phyloP scores from a whole-genome alignment of 2,797 vertebrate genomes.

The Chrysolophus pictus region DNA sequence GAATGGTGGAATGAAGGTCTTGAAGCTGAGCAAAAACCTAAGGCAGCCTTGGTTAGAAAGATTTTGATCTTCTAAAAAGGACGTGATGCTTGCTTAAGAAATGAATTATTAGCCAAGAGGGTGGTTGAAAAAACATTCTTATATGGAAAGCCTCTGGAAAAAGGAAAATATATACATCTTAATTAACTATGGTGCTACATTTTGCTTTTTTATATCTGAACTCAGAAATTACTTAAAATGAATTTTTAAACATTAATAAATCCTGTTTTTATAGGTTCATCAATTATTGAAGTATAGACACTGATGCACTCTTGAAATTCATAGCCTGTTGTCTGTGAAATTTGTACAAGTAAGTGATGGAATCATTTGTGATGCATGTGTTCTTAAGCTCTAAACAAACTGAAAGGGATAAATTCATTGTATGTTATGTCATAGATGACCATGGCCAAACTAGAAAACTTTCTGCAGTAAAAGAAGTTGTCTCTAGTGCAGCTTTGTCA shows the following conservation, averaged over 20 bases:
- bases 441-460: background rate
- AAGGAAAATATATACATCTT: rapidly evolving
- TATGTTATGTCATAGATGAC: background rate
- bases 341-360: background rate
- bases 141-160: rapidly evolving
- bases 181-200: background rate
- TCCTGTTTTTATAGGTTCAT: background rate
- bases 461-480: background rate
- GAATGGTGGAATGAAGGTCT: background rate
- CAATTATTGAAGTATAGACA: background rate
- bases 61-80: background rate
- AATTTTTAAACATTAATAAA: background rate
- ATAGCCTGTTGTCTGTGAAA: background rate
- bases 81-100: background rate
- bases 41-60: background rate
- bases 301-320: background rate
- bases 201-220: background rate
- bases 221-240: background rate
- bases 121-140: background rate
- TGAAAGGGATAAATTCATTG: background rate
- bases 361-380: background rate
- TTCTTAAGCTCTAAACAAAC: background rate
- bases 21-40: background rate
- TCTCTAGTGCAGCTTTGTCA: background rate
- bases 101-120: background rate